Evolutionary conservation across 2,113 vertebrate species (phyloP), one percentile per base, ranked within the genome.

Genomic region (Prochilodus magdalenae): DNA sequence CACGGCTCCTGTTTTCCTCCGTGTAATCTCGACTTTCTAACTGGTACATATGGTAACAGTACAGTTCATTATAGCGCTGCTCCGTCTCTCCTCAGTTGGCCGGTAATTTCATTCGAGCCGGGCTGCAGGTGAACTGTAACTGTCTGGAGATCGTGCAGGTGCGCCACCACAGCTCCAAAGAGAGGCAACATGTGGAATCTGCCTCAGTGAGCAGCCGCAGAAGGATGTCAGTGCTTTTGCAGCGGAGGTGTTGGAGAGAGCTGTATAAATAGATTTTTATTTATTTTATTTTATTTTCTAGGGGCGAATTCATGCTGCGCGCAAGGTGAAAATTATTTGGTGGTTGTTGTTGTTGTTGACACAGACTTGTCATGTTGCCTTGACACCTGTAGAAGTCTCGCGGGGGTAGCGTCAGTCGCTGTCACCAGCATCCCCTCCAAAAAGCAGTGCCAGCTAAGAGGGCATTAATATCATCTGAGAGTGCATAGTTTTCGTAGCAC

Each of bases 21-120:
- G 77, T 90, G 81, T 92, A 90, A 90, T 91, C 82, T 89, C 85
- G 85, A 90, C 85, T 89, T 90, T 81, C 86, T 90, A 90, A 91
- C 75, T 62, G 84, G 75, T 90, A 88, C 88, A 91, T 90, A 87
- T 85, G 87, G 86, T 73, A 80, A 83, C 73, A 79, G 84, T 82
- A 88, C 79, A 87, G 81, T 89, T 93, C 90, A 89, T 93, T 88
- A 91, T 86, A 59, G 70, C 66, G 57, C 66, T n/a, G 76, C 83
- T 80, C 72, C 47, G 79, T 57, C 22, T 57, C 77, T 84, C 29
- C 76, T 51, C 29, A 81, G 24, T 82, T 62, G 33, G 71, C 18
- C 82, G 30, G 51, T 79, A 83, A 88, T 91, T 87, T 30, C n/a
- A 87, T 88, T 85, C 81, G 69, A 30, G 67, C 69, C 75, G 78